These are phyloP conservation scores for Osmerus mordax DNA, from an alignment of 2,113 vertebrate species.

Conservation along the genomic window DNA sequence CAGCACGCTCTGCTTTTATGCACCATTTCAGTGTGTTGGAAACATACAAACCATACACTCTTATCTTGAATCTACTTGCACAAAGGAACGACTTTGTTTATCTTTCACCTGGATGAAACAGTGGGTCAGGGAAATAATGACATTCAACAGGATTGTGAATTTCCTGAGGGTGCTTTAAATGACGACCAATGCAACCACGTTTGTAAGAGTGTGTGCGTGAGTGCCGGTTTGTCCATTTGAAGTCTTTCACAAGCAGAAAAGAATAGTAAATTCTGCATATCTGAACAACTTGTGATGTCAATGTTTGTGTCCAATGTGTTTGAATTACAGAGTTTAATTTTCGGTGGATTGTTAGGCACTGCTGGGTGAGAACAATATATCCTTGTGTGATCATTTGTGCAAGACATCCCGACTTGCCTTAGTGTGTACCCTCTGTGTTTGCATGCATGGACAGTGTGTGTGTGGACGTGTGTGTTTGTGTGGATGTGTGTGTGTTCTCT, in stretches of 20 bases:
- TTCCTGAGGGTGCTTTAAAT: too few species aligned
- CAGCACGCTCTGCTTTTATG: conserved; percentile 54
- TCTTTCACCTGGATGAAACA: too few species aligned
- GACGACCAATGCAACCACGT: too few species aligned
- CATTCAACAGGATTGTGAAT: too few species aligned
- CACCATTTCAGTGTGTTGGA: conserved; percentile 60
- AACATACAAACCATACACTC: conserved; percentile 29
- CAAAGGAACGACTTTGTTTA: too few species aligned
- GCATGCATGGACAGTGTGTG: not conserved
- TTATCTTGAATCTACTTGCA: too few species aligned
- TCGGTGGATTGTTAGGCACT: not conserved
- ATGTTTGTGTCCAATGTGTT: not conserved
- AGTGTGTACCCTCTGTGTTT: not conserved
- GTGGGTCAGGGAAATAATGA: too few species aligned
- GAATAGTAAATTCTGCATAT: not conserved
- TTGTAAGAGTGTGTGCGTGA: too few species aligned
- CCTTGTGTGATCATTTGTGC: conserved; percentile 4
- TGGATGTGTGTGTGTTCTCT: not conserved
- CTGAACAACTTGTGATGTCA: not conserved
- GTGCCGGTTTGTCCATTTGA: too few species aligned
- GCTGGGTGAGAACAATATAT: not conserved
- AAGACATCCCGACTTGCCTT: too few species aligned
- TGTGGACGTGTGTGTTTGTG: conserved; percentile 7
- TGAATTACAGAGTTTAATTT: not conserved
- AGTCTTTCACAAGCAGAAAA: not conserved